Conservation (phyloP, 2,888 invertebrate genomes). For the Lasioglossum oenotherae region DNA sequence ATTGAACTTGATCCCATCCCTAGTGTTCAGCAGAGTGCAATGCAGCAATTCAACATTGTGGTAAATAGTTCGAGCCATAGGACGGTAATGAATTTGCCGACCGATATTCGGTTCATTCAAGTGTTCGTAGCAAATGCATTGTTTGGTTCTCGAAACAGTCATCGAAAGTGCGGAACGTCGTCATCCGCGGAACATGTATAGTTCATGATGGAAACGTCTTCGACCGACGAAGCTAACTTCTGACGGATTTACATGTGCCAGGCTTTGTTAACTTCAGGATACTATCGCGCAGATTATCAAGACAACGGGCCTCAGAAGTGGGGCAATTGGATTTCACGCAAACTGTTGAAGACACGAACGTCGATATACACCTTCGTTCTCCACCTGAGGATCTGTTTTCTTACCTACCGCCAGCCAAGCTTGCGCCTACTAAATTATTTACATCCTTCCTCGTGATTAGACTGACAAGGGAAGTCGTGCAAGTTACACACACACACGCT, state of each 20-base stretch:
- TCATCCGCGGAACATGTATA: slow-evolving; percentile 7
- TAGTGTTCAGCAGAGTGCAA: background rate
- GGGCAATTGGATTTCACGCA: slow-evolving; percentile 38
- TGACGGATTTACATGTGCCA: slow-evolving; percentile 12
- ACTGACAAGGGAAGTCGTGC: background rate
- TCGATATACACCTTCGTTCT: slow-evolving; percentile 19
- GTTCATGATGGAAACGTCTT: background rate
- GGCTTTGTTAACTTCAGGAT: slow-evolving; percentile 23
- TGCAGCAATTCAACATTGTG: background rate
- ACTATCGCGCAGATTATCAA: slow-evolving; percentile 24
- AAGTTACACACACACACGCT: background rate
- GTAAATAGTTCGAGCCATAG: background rate
- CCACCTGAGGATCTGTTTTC: background rate
- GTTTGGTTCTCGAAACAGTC: background rate
- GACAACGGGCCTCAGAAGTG: slow-evolving; percentile 17
- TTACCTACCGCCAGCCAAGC: background rate
- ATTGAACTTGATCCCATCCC: no score
- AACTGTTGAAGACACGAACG: slow-evolving; percentile 19
- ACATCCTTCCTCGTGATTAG: background rate
- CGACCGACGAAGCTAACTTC: slow-evolving; percentile 22
- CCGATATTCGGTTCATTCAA: background rate
- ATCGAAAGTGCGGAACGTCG: background rate
- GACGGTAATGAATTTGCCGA: background rate
- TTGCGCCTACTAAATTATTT: background rate
- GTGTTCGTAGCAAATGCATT: background rate